These are phyloP conservation scores for Bombus pascuorum DNA, from an alignment of 1,140 invertebrate genomes.

Conservation along the genomic window DNA sequence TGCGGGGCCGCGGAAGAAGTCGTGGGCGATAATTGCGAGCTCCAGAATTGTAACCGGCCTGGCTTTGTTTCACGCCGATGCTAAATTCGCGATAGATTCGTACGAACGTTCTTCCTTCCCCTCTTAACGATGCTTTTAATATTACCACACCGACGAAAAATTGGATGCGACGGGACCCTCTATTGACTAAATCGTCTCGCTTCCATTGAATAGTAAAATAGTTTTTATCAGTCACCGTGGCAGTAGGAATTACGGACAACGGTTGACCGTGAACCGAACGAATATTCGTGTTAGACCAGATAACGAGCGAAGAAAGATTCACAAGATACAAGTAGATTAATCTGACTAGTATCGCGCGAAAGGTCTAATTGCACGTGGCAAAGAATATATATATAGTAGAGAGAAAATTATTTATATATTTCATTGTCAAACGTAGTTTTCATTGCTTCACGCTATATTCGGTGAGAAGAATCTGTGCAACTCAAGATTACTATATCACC, in stretches of 20 bases:
- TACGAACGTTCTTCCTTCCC: neutral
- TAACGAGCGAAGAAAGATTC: neutral
- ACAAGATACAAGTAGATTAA: neutral
- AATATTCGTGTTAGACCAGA: neutral
- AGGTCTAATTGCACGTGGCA: neutral
- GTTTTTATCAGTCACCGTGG: neutral
- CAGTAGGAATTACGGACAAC: too few relatives aligned
- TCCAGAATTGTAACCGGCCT: neutral
- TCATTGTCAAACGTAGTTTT: too few relatives aligned
- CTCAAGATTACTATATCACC: neutral
- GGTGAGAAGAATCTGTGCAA: neutral
- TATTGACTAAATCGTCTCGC: neutral
- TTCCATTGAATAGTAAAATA: neutral
- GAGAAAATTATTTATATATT: too few relatives aligned
- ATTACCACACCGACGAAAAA: neutral
- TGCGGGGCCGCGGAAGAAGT: conserved; percentile 24
- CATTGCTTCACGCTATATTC: too few relatives aligned
- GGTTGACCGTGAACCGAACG: neutral
- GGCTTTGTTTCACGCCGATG: conserved; percentile 13
- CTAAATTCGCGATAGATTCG: conserved; percentile 32
- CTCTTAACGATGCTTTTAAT: conserved; percentile 19
- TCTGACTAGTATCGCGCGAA: neutral
- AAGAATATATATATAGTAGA: too few relatives aligned
- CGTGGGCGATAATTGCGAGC: conserved; percentile 35
- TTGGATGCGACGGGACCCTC: neutral